Conservation (phyloP, 2,888 invertebrate genomes). For the Epinotia nisella region DNA sequence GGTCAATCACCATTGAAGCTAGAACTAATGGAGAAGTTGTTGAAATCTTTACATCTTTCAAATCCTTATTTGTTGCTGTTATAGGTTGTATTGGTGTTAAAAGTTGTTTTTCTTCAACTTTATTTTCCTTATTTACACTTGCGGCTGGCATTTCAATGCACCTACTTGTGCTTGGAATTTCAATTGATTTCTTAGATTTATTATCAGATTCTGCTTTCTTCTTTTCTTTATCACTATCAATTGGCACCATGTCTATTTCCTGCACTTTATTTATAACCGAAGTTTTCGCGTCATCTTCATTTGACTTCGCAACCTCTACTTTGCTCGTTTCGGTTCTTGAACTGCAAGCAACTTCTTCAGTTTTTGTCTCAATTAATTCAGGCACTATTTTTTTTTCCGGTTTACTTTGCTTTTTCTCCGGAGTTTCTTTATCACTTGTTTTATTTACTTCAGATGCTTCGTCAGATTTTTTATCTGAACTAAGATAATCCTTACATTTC, state of each 20-base stretch:
- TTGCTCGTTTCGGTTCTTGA: not conserved
- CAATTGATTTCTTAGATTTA: not conserved
- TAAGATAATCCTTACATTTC: constrained; percentile 47
- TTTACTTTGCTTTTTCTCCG: constrained; percentile 6
- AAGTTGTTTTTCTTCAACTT: constrained; percentile 34
- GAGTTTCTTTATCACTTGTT: constrained; percentile 8
- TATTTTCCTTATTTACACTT: constrained; percentile 27
- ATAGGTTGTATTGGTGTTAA: constrained; percentile 25
- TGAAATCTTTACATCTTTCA: not conserved
- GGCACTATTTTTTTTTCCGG: constrained; percentile 3
- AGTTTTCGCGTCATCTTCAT: constrained; percentile 16
- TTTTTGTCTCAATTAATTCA: constrained; percentile 24
- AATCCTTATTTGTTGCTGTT: constrained; percentile 7
- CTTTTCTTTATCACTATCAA: not conserved
- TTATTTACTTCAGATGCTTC: constrained; percentile 19
- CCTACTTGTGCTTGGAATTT: constrained; percentile 8
- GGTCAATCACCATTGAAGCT: not conserved
- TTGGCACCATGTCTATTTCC: constrained; percentile 13
- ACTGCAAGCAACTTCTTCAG: not conserved
- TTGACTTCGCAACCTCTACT: constrained; percentile 7
- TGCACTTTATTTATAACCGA: constrained; percentile 18
- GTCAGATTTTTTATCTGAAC: constrained; percentile 28
- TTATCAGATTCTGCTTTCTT: not conserved
- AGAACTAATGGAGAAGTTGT: not conserved
- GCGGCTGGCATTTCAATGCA: constrained; percentile 1